Conservation (phyloP, 1,140 invertebrate genomes). For the Myzus persicae region DNA sequence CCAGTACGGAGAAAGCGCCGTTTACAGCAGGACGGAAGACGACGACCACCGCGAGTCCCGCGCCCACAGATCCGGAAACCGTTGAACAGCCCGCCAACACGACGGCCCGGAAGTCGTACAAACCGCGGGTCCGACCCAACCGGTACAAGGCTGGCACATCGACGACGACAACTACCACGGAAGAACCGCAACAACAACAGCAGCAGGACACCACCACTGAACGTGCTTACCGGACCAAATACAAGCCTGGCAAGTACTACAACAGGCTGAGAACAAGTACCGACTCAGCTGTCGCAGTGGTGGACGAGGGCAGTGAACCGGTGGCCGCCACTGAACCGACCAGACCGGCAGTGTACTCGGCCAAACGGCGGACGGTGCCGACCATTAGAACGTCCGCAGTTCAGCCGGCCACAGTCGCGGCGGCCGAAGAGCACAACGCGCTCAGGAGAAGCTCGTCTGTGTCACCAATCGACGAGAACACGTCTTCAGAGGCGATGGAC, state of each 20-base stretch:
- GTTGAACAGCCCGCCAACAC: slow-evolving; percentile 9
- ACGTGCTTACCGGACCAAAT: slow-evolving; percentile 58
- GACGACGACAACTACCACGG: slow-evolving; percentile 62
- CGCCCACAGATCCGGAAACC: slow-evolving; percentile 32
- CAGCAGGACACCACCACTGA: slow-evolving; percentile 51
- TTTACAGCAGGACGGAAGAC: background rate
- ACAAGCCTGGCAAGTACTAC: slow-evolving; percentile 63
- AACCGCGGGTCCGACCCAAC: slow-evolving; percentile 59
- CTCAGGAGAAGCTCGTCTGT: background rate
- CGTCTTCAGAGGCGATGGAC: background rate
- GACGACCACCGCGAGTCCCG: slow-evolving; percentile 42
- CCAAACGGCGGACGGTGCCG: slow-evolving; percentile 62
- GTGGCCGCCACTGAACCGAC: slow-evolving; percentile 49
- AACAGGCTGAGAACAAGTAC: slow-evolving; percentile 62
- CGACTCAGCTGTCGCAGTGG: slow-evolving; percentile 55
- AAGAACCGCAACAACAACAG: slow-evolving; percentile 63
- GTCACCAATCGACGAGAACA: background rate
- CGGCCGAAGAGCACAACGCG: background rate
- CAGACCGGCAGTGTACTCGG: slow-evolving; percentile 61
- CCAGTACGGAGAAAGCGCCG: slow-evolving; percentile 29
- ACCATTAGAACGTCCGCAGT: slow-evolving; percentile 6
- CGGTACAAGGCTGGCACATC: slow-evolving; percentile 60
- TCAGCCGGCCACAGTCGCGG: background rate
- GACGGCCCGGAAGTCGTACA: slow-evolving; percentile 59
- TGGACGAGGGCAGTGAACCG: slow-evolving; percentile 43